Conservation (phyloP, 2,888 invertebrate genomes). For the Aspidiotus destructor region DNA sequence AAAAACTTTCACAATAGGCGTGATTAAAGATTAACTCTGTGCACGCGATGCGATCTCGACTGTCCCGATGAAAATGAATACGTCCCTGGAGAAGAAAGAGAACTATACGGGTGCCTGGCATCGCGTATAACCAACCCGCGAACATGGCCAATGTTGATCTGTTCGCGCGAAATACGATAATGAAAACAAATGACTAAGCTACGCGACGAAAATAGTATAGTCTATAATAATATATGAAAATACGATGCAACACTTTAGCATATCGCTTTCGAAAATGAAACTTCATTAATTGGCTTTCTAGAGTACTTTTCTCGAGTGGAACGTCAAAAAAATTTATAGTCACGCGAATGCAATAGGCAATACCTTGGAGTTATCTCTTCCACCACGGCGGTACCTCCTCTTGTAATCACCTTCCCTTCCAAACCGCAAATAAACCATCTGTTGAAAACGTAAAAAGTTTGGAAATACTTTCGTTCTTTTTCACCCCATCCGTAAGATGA, state of each 20-base stretch:
- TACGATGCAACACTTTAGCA: neutral
- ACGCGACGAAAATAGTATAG: neutral
- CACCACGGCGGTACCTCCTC: too few relatives aligned
- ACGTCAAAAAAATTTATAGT: neutral
- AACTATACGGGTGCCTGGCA: neutral
- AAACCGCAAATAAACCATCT: too few relatives aligned
- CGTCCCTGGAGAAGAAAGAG: slow-evolving; percentile 21
- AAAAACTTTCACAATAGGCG: slow-evolving; percentile 30
- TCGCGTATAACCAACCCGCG: slow-evolving; percentile 6
- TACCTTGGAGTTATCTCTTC: too few relatives aligned
- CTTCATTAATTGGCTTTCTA: neutral
- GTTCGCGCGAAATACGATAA: slow-evolving; percentile 16
- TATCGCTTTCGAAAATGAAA: neutral
- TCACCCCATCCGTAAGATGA: too few relatives aligned
- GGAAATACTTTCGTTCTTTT: too few relatives aligned
- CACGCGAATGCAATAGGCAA: neutral
- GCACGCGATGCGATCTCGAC: slow-evolving; percentile 10
- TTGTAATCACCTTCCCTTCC: too few relatives aligned
- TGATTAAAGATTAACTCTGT: slow-evolving; percentile 31
- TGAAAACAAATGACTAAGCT: slow-evolving; percentile 28
- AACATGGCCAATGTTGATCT: slow-evolving; percentile 30
- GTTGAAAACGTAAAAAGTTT: too few relatives aligned
- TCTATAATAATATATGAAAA: neutral
- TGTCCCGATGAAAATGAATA: slow-evolving; percentile 28
- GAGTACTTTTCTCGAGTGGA: neutral